A percentile compares a stretch with the other conserved stretches of the same genome.
Conservation (phyloP, 2,888 invertebrate species). For the Caenorhabditis virilis region DNA sequence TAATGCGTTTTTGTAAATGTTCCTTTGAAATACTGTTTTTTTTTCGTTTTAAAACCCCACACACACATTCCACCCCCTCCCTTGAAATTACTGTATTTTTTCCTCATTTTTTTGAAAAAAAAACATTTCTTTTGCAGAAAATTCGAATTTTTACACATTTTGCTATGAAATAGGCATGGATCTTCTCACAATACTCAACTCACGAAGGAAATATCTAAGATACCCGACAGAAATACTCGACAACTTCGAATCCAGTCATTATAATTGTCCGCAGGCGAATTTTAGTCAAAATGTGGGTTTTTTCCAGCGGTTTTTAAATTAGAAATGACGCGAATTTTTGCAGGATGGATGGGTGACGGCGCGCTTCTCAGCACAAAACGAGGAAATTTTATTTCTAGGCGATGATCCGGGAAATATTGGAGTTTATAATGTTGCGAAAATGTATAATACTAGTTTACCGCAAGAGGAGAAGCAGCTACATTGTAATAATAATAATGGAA, state of each 20-base stretch:
- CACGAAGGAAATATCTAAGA: conserved; percentile 1
- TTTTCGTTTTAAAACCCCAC: too few species aligned
- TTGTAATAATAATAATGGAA: conserved; percentile 20
- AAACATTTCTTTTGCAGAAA: neutral
- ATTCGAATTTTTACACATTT: too few species aligned
- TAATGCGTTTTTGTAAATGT: too few species aligned
- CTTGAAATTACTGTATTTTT: too few species aligned
- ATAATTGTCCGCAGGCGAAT: conserved; percentile 21
- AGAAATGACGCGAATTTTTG: too few species aligned
- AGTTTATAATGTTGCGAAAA: conserved; percentile 21
- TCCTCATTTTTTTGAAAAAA: neutral
- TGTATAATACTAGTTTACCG: neutral
- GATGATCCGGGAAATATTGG: conserved; percentile 38
- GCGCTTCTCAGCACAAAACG: conserved; percentile 22
- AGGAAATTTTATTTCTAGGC: conserved; percentile 30
- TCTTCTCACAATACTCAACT: neutral
- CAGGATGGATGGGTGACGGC: conserved; percentile 39
- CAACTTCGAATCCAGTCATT: conserved; percentile 27
- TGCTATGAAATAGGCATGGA: too few species aligned
- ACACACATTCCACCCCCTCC: too few species aligned
- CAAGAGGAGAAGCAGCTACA: conserved; percentile 12
- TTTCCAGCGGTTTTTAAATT: neutral
- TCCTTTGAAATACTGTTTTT: too few species aligned
- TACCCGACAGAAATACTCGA: conserved; percentile 17
- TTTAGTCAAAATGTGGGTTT: conserved; percentile 16